Evolutionary conservation across 2,797 vertebrate species (phyloP).

Genomic region (Helostoma temminkii): DNA sequence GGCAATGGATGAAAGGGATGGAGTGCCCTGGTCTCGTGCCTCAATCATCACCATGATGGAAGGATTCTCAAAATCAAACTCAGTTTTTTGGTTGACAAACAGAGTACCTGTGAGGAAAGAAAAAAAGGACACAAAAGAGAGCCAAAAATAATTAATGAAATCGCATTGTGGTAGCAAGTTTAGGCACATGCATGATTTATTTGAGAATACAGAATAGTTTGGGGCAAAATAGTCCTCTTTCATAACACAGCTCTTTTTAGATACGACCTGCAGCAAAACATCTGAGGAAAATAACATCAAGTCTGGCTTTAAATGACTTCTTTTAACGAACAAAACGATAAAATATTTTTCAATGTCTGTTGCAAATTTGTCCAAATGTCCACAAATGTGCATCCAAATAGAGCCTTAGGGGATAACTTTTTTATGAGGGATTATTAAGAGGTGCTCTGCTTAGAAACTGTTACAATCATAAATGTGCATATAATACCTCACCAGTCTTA

Average conservation of each 20-base stretch:
- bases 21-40: conserved; percentile 89
- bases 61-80: conserved; percentile 85
- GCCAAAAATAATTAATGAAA: conserved; percentile 1
- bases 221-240: conserved; percentile 36
- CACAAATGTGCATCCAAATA: conserved; percentile 29
- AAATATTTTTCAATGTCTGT: conserved; percentile 47
- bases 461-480: conserved; percentile 25
- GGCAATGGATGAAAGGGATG: conserved; percentile 87
- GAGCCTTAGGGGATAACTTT: conserved; percentile 11
- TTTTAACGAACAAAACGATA: conserved; percentile 58
- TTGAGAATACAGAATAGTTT: conserved; percentile 18
- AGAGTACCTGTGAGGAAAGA: conserved; percentile 88
- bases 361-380: conserved; percentile 46
- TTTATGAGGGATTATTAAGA: conserved; percentile 32
- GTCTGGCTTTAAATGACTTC: conserved; percentile 47
- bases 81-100: conserved; percentile 85
- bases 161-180: conserved; percentile 8
- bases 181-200: conserved; percentile 14
- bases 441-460: conserved; percentile 21
- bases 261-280: conserved; percentile 58
- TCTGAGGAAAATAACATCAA: conserved; percentile 49
- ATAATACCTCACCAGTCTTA: conserved; percentile 68
- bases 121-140: background rate
- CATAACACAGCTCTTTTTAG: conserved; percentile 37
- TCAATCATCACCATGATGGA: conserved; percentile 92